These are phyloP conservation scores for Channa argus DNA, from an alignment of 2,113 vertebrate genomes.

Conservation along the genomic window DNA sequence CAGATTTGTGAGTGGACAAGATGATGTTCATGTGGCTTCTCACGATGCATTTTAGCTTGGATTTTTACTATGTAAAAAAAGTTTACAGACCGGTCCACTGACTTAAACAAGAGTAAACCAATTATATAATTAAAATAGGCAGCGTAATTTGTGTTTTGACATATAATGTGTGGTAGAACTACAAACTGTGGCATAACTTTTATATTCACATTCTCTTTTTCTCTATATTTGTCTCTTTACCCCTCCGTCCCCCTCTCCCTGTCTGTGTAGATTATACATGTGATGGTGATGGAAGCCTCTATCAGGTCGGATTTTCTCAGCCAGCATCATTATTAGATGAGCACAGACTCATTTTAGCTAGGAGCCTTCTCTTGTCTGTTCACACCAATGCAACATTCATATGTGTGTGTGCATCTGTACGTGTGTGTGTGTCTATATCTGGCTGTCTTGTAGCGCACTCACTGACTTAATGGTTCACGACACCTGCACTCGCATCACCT, in stretches of 20 bases:
- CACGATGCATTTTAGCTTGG: too few species aligned
- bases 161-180: too few species aligned
- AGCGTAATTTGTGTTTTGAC: too few species aligned
- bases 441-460: constrained; percentile 36
- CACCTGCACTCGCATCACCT: constrained; percentile 69
- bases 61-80: too few species aligned
- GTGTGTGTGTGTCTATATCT: constrained; percentile 53
- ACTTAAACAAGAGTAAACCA: too few species aligned
- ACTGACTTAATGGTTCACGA: constrained; percentile 63
- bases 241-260: constrained; percentile 11
- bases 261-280: constrained; percentile 50
- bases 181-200: too few species aligned
- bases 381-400: constrained; percentile 72
- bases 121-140: too few species aligned
- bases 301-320: constrained; percentile 61
- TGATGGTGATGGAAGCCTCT: constrained; percentile 58
- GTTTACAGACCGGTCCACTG: too few species aligned
- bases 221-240: constrained; percentile 13
- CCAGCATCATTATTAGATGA: constrained; percentile 75
- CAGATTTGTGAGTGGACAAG: too few species aligned
- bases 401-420: constrained; percentile 5
- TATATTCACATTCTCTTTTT: background rate
- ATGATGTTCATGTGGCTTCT: too few species aligned
- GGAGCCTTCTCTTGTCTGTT: constrained; percentile 65
- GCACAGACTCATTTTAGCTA: constrained; percentile 59